These are phyloP conservation scores for Himalopsyche japonica DNA, from an alignment of 2,888 invertebrate species.

Conservation along the genomic window DNA sequence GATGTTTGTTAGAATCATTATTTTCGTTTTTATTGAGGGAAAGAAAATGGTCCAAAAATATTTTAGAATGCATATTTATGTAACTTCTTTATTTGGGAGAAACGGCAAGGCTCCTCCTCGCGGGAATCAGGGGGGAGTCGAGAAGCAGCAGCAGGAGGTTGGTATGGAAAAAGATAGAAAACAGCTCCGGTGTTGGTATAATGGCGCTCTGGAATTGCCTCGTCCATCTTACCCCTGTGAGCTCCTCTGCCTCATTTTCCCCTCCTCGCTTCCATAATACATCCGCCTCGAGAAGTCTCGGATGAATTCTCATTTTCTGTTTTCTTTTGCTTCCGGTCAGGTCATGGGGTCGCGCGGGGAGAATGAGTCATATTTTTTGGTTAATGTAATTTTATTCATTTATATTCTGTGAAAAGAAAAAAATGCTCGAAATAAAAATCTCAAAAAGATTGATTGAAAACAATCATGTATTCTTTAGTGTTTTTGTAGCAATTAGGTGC, in stretches of 20 bases:
- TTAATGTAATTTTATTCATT: not conserved
- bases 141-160: slow-evolving; percentile 42
- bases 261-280: slow-evolving; percentile 42
- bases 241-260: slow-evolving; percentile 44
- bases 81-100: not conserved
- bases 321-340: slow-evolving; percentile 54
- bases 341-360: not conserved
- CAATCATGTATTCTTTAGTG: too few species aligned
- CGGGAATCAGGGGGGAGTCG: not conserved
- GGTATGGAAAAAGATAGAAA: slow-evolving; percentile 58
- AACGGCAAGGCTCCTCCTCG: not conserved
- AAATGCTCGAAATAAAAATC: too few species aligned
- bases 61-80: slow-evolving; percentile 2
- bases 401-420: not conserved
- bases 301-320: slow-evolving; percentile 65
- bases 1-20: too few species aligned
- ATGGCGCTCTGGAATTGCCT: slow-evolving; percentile 73
- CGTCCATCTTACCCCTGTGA: slow-evolving; percentile 66
- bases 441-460: too few species aligned
- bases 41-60: not conserved
- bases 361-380: not conserved
- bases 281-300: slow-evolving; percentile 53
- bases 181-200: slow-evolving; percentile 69
- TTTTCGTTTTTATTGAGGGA: too few species aligned
- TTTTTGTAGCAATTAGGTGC: too few species aligned